Evolutionary conservation across 2,113 vertebrate genomes (phyloP).

Genomic region (Tamias sibiricus): DNA sequence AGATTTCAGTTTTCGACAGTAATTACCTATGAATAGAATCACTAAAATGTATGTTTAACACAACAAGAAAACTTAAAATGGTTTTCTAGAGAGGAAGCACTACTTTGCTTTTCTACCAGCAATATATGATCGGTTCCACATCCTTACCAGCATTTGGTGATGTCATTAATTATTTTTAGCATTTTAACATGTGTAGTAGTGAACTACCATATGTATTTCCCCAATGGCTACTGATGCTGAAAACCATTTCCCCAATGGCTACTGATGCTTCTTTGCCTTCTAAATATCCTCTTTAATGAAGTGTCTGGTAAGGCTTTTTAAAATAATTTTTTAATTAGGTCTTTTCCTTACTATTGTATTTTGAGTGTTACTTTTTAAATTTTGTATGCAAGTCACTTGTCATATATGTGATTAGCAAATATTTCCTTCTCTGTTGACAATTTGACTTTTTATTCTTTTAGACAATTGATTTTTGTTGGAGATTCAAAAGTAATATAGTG

Average conservation of each 20-base stretch:
- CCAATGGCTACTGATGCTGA: not conserved
- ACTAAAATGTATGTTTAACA: not conserved
- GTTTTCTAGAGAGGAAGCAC: not conserved
- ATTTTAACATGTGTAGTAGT: not conserved
- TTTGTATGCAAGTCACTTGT: not conserved
- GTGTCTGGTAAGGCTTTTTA: not conserved
- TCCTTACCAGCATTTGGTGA: not conserved
- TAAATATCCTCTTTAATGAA: not conserved
- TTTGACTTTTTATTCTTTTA: not conserved
- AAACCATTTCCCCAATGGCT: no score
- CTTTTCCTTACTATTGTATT: not conserved
- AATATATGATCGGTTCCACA: not conserved
- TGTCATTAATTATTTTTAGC: not conserved
- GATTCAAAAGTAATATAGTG: not conserved
- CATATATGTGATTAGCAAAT: not conserved
- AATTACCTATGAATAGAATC: not conserved
- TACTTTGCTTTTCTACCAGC: not conserved
- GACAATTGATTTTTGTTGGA: slow-evolving; percentile 15
- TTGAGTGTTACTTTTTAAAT: slow-evolving; percentile 15
- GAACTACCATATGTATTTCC: slow-evolving; percentile 9
- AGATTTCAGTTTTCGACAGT: not conserved
- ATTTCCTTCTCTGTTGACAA: not conserved
- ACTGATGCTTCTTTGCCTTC: not conserved
- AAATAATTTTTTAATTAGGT: not conserved
- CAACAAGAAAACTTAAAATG: not conserved